Conservation (phyloP, 2,888 invertebrate species). For the Balanococcus diminutus region DNA sequence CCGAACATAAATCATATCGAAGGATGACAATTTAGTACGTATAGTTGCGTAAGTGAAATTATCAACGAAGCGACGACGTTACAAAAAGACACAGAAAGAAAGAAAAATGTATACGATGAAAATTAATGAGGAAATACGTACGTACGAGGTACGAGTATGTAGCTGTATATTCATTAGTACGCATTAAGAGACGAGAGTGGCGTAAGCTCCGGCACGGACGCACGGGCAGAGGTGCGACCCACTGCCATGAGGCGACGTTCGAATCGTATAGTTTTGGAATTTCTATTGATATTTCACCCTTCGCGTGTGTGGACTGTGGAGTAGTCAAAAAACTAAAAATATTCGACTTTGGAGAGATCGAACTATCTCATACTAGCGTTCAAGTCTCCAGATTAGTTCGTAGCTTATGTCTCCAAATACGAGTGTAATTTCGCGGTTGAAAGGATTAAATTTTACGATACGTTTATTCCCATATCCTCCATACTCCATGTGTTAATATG, state of each 20-base stretch:
- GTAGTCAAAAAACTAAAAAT: not conserved
- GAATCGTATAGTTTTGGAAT: too few relatives aligned
- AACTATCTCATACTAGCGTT: not conserved
- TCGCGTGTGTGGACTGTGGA: too few relatives aligned
- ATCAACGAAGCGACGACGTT: not conserved
- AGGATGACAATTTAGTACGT: constrained; percentile 20
- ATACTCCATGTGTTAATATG: not conserved
- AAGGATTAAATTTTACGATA: not conserved
- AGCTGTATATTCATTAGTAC: not conserved
- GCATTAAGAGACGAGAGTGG: not conserved
- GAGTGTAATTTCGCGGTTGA: too few relatives aligned
- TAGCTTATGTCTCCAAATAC: not conserved
- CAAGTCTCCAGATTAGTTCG: not conserved
- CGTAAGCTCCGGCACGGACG: not conserved
- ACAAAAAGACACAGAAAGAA: not conserved
- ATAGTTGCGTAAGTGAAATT: constrained; percentile 40
- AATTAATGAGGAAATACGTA: constrained; percentile 10
- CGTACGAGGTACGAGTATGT: not conserved
- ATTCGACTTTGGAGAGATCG: not conserved
- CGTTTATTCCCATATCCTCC: too few relatives aligned
- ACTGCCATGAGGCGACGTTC: not conserved
- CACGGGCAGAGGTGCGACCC: not conserved
- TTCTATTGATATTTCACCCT: too few relatives aligned
- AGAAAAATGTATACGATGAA: not conserved
- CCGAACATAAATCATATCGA: constrained; percentile 29